Conservation (phyloP, 2,113 vertebrate genomes). For the Gallinago jamesoni region DNA sequence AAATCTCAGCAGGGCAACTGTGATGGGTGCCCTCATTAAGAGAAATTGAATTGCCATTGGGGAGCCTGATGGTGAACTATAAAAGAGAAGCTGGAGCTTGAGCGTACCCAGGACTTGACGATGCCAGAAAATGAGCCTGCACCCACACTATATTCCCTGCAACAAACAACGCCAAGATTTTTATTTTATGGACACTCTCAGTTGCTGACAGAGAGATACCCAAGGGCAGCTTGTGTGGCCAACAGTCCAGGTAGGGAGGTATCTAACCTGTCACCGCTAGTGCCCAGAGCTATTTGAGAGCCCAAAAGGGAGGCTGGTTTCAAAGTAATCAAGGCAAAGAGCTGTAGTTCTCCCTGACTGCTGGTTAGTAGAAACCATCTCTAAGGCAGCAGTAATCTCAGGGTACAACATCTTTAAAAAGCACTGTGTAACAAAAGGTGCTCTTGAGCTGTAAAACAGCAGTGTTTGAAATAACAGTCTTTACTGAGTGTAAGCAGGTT, state of each 20-base stretch:
- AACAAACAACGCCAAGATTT: background rate
- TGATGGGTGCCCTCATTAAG: background rate
- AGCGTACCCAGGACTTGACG: background rate
- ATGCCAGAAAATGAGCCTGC: background rate
- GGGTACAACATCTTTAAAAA: background rate
- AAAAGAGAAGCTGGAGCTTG: background rate
- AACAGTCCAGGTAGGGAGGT: background rate
- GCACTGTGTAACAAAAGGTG: slow-evolving; percentile 22
- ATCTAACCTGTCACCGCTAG: background rate
- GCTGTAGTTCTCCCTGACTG: background rate
- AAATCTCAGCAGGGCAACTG: background rate
- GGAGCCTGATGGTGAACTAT: background rate
- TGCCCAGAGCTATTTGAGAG: background rate
- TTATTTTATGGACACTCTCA: background rate
- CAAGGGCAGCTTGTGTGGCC: background rate
- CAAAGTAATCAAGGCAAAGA: slow-evolving; percentile 22
- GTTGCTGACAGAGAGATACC: background rate
- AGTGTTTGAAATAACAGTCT: background rate
- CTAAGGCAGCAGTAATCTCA: background rate
- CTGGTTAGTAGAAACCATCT: background rate
- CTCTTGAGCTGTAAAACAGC: background rate
- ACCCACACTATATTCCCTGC: background rate
- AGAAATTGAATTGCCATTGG: background rate
- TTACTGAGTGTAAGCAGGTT: background rate
- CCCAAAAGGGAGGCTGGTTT: background rate